phyloP scores from a whole-genome alignment of 23 tunicate species.

The Botrylloides violaceus region DNA sequence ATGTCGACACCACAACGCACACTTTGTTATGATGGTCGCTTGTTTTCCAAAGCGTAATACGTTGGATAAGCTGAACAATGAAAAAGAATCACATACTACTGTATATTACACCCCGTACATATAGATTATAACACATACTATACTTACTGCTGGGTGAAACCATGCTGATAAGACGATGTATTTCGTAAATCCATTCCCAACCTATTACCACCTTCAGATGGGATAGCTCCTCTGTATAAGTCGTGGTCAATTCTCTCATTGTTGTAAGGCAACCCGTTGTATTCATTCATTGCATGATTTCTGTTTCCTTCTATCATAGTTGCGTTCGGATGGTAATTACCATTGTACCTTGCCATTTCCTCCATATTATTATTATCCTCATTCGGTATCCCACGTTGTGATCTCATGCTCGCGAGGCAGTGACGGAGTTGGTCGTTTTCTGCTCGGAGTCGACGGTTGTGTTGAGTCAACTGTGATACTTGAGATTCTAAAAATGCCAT shows the following conservation, averaged over 20 bases:
- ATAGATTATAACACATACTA: no score
- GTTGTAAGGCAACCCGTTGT: background rate
- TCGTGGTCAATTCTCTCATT: background rate
- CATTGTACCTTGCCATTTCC: background rate
- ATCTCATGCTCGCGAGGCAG: conserved; percentile 10
- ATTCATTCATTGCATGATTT: background rate
- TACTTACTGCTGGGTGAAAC: background rate
- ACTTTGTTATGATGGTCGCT: no score
- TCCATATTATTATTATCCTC: background rate
- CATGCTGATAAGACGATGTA: background rate
- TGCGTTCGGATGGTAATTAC: background rate
- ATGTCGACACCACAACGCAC: no score
- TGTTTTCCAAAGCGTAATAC: no score
- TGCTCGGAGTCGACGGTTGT: conserved; percentile 44
- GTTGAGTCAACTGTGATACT: conserved; percentile 56
- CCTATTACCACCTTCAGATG: background rate
- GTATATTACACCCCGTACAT: no score
- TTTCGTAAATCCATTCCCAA: background rate
- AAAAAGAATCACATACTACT: no score
- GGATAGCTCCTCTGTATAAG: background rate
- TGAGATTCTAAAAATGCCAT: conserved; percentile 79
- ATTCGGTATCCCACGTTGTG: background rate
- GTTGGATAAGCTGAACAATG: no score
- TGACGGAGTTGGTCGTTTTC: conserved; percentile 59
- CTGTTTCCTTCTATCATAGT: background rate